Evolutionary conservation across 2,888 invertebrate species (phyloP).

Genomic region (Drosophila greeni): DNA sequence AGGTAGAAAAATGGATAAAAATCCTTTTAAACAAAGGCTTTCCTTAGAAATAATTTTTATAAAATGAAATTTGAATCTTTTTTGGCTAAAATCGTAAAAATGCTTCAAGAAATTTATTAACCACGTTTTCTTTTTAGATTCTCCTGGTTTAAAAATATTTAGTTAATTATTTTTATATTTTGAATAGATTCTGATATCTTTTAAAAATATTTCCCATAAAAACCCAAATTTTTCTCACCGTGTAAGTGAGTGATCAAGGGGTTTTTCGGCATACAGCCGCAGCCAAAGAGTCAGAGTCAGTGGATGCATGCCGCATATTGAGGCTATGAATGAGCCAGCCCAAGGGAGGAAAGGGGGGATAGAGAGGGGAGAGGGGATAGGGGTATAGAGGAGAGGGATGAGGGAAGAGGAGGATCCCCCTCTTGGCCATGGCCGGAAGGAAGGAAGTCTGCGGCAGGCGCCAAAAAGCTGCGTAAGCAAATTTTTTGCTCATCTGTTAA

Average conservation of each 20-base stretch:
- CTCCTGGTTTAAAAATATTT: too few relatives aligned
- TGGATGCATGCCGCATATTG: constrained; percentile 14
- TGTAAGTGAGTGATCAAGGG: constrained; percentile 11
- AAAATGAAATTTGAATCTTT: too few relatives aligned
- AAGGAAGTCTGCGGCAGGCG: constrained; percentile 57
- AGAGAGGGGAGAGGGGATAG: background rate
- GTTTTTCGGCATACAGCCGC: background rate
- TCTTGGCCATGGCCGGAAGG: constrained; percentile 44
- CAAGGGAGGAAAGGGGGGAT: too few relatives aligned
- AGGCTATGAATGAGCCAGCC: background rate
- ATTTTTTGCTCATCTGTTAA: constrained; percentile 31
- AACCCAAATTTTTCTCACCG: background rate
- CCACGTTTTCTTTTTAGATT: too few relatives aligned
- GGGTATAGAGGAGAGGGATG: background rate
- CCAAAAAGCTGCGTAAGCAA: constrained; percentile 65
- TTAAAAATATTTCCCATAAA: background rate
- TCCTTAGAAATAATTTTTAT: too few relatives aligned
- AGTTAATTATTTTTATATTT: too few relatives aligned
- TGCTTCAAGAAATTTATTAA: too few relatives aligned
- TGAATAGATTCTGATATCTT: background rate
- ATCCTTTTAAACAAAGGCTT: too few relatives aligned
- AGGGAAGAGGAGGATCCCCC: background rate
- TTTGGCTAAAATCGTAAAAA: too few relatives aligned
- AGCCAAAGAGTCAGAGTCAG: constrained; percentile 2
- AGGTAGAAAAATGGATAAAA: too few relatives aligned